Evolutionary conservation across 2,797 vertebrate species (phyloP).

Genomic region (Myiotriccus ornatus): DNA sequence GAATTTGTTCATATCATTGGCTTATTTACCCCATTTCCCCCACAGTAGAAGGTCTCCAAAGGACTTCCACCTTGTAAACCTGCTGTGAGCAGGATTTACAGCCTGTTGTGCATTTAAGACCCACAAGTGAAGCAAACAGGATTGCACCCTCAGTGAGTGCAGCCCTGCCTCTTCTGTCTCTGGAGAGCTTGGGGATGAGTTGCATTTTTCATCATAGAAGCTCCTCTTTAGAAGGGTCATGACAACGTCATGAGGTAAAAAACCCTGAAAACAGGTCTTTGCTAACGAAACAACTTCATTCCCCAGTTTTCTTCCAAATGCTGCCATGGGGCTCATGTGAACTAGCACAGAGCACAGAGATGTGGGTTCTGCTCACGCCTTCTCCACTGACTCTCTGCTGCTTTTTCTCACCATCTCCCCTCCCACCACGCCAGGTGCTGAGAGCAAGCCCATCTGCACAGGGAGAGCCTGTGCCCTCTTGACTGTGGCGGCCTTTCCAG

Average conservation of each 20-base stretch:
- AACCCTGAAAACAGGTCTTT: neutral
- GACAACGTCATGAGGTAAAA: neutral
- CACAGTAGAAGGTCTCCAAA: neutral
- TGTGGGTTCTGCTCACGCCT: neutral
- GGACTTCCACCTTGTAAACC: neutral
- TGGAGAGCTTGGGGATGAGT: neutral
- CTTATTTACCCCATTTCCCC: neutral
- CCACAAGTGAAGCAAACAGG: neutral
- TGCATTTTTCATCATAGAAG: neutral
- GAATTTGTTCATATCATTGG: constrained; percentile 1
- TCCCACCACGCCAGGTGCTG: accelerated
- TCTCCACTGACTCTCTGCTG: neutral
- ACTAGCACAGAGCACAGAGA: too few relatives aligned
- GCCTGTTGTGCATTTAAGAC: neutral
- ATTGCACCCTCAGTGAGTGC: neutral
- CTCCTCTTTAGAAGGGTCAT: neutral
- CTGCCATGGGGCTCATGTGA: neutral
- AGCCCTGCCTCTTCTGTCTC: neutral
- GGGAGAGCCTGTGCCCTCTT: neutral
- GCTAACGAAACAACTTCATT: neutral
- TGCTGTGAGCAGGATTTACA: neutral
- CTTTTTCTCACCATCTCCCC: neutral
- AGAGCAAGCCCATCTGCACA: neutral
- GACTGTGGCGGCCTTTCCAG: neutral
- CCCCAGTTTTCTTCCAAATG: neutral